Base-by-base conservation (phyloP, 2,113 vertebrate genomes). In the Mesembrinibis cayennensis region DNA sequence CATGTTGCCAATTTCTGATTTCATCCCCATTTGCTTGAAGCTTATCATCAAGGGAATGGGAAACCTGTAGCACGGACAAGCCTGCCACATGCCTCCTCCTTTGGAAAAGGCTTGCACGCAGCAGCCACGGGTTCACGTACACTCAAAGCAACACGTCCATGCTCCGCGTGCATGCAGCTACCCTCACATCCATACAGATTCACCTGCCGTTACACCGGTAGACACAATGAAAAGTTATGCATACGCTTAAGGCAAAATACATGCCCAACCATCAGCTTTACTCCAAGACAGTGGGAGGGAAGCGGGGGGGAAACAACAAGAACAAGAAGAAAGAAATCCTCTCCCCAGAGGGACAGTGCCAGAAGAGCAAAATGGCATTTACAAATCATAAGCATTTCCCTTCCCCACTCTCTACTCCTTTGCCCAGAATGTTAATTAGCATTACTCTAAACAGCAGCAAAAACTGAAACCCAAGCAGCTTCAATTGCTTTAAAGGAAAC, bases 1-100 rank as follows among this genome's bases (percentile, higher is more conserved):
- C 88, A 91, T 83, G 94, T 92, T 97, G 90, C 96, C 91, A 96
- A 93, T 96, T 97, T 93, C 88, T 95, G 87, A 95, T 95, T 95
- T 92, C 89, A 96, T 59, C 87, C 94, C 87, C 80, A 65, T 87
- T 94, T 94, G 73, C 94, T 93, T 21, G 4, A 77, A 92, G 93
- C 86, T 95, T 90, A 78, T 88, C 83, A 77, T 86, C 93, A 89
- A 70, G 94, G 55, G 82, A 93, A 94, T 53, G 56, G 86, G 82
- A 49, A 95, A 85, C 81, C 14, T 14, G n/a, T n/a, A 56, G 72
- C 70, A 42, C 0, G 13, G 93, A 69, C 80, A 44, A 82, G 78
- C 25, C 83, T 84, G 87, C 32, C 70, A 92, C 47, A 19, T 7
- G 73, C 58, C n/a, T 66, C 62, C 71, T 81, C 38, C 72, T 66